Conservation (phyloP, 2,888 invertebrate species). For the Acrobeloides nanus region DNA sequence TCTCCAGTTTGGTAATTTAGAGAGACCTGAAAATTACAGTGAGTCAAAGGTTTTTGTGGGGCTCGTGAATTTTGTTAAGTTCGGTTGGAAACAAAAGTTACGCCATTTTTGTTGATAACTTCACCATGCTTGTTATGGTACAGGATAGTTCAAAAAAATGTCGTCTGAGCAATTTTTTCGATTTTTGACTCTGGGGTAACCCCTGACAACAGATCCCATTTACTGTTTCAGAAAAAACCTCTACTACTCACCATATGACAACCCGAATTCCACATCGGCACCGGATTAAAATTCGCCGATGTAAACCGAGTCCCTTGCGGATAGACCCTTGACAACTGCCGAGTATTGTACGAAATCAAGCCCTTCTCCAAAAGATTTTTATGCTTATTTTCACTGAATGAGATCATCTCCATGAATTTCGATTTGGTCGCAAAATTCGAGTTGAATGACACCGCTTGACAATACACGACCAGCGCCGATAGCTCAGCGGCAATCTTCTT, state of each 20-base stretch:
- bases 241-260: slow-evolving; percentile 71
- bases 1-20: slow-evolving; percentile 92
- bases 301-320: slow-evolving; percentile 81
- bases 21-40: slow-evolving; percentile 61
- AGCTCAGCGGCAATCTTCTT: slow-evolving; percentile 92
- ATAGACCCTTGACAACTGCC: slow-evolving; percentile 86
- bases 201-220: too few species aligned
- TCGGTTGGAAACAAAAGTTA: too few species aligned
- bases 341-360: slow-evolving; percentile 38
- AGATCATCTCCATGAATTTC: slow-evolving; percentile 86
- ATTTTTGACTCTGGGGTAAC: too few species aligned
- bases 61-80: too few species aligned
- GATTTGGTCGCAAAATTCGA: slow-evolving; percentile 18
- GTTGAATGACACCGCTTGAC: slow-evolving; percentile 59
- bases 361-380: slow-evolving; percentile 71
- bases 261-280: slow-evolving; percentile 87
- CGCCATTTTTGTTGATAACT: too few species aligned
- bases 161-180: too few species aligned
- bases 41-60: too few species aligned
- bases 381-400: slow-evolving; percentile 90
- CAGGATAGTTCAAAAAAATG: too few species aligned
- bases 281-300: slow-evolving; percentile 91
- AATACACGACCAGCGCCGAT: slow-evolving; percentile 91
- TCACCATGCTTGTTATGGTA: too few species aligned
- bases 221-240: slow-evolving; percentile 1